Conservation (phyloP, 1,140 invertebrate species). For the Nomia melanderi region DNA sequence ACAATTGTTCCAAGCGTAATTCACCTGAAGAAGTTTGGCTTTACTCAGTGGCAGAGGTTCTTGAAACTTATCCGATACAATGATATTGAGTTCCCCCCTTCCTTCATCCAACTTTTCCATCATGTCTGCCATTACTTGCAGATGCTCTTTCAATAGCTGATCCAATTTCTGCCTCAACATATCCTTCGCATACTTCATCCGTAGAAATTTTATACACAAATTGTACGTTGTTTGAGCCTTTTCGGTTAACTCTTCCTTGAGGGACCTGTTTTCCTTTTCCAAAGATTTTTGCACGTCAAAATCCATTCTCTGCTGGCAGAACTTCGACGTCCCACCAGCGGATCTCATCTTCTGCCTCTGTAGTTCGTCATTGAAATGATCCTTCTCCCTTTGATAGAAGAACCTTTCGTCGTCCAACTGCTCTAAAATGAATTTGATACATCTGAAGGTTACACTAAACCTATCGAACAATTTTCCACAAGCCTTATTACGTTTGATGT, state of each 20-base stretch:
- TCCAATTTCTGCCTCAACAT: constrained; percentile 61
- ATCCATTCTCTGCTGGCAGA: constrained; percentile 45
- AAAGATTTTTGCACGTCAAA: constrained; percentile 48
- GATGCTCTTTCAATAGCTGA: constrained; percentile 61
- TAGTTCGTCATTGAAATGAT: constrained; percentile 62
- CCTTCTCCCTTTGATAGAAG: constrained; percentile 66
- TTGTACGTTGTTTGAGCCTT: constrained; percentile 64
- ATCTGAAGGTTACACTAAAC: constrained; percentile 20
- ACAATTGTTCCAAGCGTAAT: background rate
- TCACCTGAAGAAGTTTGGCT: constrained; percentile 67
- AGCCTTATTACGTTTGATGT: constrained; percentile 67
- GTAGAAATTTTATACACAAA: constrained; percentile 67
- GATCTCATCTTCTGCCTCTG: constrained; percentile 54
- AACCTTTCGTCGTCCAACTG: constrained; percentile 69
- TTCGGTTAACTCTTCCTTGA: constrained; percentile 54
- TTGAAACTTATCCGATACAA: constrained; percentile 69
- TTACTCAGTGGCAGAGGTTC: constrained; percentile 65
- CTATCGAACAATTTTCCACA: constrained; percentile 15
- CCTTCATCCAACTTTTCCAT: constrained; percentile 72
- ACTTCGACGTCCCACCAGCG: constrained; percentile 37
- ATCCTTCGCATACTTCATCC: constrained; percentile 67
- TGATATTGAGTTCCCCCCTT: constrained; percentile 66
- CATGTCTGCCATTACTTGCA: constrained; percentile 69
- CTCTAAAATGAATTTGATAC: constrained; percentile 65
- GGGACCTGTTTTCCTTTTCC: constrained; percentile 59